Percentiles rank a stretch among this genome's conserved stretches.
Evolutionary conservation across 2,888 invertebrate species (phyloP).

Genomic region (Pollenia angustigena): DNA sequence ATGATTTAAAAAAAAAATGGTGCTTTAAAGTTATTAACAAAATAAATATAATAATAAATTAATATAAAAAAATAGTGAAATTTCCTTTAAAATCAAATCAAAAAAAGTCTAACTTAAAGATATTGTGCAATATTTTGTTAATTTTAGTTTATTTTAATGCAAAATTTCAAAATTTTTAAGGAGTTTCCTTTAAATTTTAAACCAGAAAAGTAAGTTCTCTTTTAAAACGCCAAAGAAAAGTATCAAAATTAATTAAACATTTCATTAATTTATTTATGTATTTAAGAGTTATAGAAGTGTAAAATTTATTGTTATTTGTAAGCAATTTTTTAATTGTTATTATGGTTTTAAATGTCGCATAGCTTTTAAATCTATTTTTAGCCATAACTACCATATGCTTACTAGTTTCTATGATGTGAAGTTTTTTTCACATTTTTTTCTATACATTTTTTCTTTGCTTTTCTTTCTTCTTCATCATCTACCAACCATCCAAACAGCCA

Average conservation of each 20-base stretch:
- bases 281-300: constrained; percentile 24
- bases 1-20: constrained; percentile 41
- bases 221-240: not conserved
- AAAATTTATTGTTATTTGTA: constrained; percentile 42
- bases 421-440: constrained; percentile 55
- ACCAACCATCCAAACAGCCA: constrained; percentile 41
- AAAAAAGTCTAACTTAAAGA: constrained; percentile 23
- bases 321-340: constrained; percentile 64
- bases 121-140: constrained; percentile 68
- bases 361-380: constrained; percentile 71
- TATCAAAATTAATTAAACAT: not conserved
- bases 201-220: constrained; percentile 63
- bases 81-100: constrained; percentile 14
- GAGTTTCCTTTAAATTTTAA: constrained; percentile 53
- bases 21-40: constrained; percentile 52
- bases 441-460: constrained; percentile 49
- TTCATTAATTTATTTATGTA: constrained; percentile 36
- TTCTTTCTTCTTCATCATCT: constrained; percentile 48
- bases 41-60: constrained; percentile 15
- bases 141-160: constrained; percentile 48
- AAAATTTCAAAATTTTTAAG: constrained; percentile 44
- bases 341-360: constrained; percentile 66
- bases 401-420: constrained; percentile 67
- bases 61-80: constrained; percentile 50
- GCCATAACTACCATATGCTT: constrained; percentile 73